A percentile compares a stretch with the other conserved stretches of the same genome.
Evolutionary conservation across 2,888 invertebrate species (phyloP).

Genomic region (Microctonus hyperodae): DNA sequence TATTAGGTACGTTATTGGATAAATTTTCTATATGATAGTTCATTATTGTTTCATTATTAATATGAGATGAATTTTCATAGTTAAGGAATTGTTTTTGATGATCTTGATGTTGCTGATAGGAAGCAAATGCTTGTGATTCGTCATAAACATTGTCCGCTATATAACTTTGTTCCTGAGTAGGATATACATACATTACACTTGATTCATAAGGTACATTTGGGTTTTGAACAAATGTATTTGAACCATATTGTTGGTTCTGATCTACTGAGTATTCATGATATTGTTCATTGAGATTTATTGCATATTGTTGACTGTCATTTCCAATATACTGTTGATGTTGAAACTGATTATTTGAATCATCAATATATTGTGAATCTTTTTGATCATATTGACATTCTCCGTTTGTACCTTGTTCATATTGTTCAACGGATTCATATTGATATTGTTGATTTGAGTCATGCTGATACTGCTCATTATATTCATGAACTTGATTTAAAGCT

Average conservation of each 20-base stretch:
- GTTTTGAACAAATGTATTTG: constrained; percentile 29
- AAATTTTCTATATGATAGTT: background rate
- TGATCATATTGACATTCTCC: constrained; percentile 27
- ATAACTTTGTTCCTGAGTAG: constrained; percentile 35
- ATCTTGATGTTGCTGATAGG: background rate
- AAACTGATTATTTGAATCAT: constrained; percentile 37
- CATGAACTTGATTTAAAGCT: constrained; percentile 16
- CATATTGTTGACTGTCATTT: constrained; percentile 23
- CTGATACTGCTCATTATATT: constrained; percentile 30
- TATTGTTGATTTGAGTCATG: constrained; percentile 25
- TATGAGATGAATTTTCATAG: constrained; percentile 27
- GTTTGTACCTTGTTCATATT: constrained; percentile 4
- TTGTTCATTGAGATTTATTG: constrained; percentile 18
- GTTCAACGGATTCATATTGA: constrained; percentile 11
- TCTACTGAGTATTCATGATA: constrained; percentile 35
- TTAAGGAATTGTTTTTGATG: constrained; percentile 12
- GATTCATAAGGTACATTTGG: constrained; percentile 24
- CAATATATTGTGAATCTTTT: constrained; percentile 36
- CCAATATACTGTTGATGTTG: constrained; percentile 22
- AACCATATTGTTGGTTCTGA: constrained; percentile 35
- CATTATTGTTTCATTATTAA: background rate
- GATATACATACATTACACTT: constrained; percentile 22
- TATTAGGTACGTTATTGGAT: background rate
- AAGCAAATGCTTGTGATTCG: constrained; percentile 38
- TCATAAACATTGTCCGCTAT: constrained; percentile 32